Evolutionary conservation across 2,797 vertebrate genomes (phyloP).

Genomic region (Podargus strigoides): DNA sequence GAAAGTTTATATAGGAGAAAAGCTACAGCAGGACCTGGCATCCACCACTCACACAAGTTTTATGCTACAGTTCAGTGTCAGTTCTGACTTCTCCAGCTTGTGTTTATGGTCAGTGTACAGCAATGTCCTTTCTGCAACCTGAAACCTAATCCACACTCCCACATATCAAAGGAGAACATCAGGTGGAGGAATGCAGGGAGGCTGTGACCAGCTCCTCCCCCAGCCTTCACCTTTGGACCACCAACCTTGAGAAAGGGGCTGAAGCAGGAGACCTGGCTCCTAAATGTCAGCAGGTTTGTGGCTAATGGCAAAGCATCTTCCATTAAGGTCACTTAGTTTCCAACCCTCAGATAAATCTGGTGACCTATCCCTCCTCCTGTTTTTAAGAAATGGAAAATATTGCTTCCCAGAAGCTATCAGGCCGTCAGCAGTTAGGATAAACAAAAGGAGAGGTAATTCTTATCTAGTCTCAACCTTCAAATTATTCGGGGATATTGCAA

Average conservation of each 20-base stretch:
- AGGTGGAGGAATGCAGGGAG: not conserved
- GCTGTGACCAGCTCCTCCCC: not conserved
- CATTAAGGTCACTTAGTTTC: not conserved
- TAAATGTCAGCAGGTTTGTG: not conserved
- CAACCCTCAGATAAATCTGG: not conserved
- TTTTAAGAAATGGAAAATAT: not conserved
- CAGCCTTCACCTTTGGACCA: not conserved
- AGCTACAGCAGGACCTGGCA: not conserved
- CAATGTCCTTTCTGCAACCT: not conserved
- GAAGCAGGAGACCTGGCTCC: not conserved
- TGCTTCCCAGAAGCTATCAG: not conserved
- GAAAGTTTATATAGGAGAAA: not conserved
- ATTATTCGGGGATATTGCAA: not conserved
- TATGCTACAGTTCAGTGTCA: not conserved
- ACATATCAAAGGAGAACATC: not conserved
- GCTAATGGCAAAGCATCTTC: constrained; percentile 1
- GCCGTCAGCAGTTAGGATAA: not conserved
- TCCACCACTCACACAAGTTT: not conserved
- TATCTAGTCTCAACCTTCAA: not conserved
- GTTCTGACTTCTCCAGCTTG: not conserved
- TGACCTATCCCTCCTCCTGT: not conserved
- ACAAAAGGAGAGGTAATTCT: not conserved
- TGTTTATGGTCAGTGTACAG: not conserved
- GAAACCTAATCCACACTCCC: not conserved
- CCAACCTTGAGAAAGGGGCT: constrained; percentile 16